These are phyloP conservation scores for Conus betulinus DNA, from an alignment of 1,140 invertebrate species.

Conservation along the genomic window DNA sequence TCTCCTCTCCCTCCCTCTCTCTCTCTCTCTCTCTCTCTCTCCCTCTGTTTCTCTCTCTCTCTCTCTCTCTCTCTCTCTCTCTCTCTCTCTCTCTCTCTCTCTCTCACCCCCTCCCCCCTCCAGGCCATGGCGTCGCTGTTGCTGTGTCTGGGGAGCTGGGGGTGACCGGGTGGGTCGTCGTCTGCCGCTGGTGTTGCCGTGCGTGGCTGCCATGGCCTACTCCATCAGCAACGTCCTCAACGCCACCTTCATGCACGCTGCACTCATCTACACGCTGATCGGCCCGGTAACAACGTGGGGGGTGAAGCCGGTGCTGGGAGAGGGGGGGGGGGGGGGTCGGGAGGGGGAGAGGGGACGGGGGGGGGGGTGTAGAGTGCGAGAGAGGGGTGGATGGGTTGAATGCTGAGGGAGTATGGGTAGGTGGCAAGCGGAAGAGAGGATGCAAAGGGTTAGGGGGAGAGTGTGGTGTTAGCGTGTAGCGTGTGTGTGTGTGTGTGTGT, in stretches of 20 bases:
- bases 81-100: background rate
- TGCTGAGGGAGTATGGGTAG: no score
- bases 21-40: no score
- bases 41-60: no score
- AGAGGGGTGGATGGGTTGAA: no score
- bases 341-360: background rate
- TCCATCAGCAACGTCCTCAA: slow-evolving; percentile 86
- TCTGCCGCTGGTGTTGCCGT: slow-evolving; percentile 88
- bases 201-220: slow-evolving; percentile 87
- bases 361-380: no score
- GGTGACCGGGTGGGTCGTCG: slow-evolving; percentile 85
- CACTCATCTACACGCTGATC: slow-evolving; percentile 69
- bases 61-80: no score
- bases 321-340: background rate
- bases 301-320: background rate
- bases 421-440: no score
- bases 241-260: slow-evolving; percentile 76
- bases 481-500: no score
- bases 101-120: background rate
- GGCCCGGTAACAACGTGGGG: slow-evolving; percentile 53
- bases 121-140: slow-evolving; percentile 70
- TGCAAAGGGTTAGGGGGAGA: no score
- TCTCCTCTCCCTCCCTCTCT: no score
- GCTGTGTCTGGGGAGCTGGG: slow-evolving; percentile 81
- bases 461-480: no score